Conservation (phyloP, 2,888 invertebrate species). For the Drosophila infuscata region DNA sequence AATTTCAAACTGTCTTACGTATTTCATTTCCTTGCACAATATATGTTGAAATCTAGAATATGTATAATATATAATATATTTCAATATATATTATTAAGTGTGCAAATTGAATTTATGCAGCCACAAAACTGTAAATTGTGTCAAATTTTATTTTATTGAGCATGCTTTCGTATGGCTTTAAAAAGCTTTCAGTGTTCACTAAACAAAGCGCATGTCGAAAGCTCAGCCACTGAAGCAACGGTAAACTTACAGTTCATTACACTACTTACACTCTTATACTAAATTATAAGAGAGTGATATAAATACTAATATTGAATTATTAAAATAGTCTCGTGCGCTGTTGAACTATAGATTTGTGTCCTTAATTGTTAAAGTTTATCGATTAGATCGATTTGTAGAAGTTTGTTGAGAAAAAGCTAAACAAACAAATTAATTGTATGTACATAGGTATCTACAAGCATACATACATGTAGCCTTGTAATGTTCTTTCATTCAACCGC, state of each 20-base stretch:
- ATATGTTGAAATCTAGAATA: neutral
- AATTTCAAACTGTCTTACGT: neutral
- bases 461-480: neutral
- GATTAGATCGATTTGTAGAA: neutral
- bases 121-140: conserved; percentile 33
- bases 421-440: neutral
- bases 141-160: conserved; percentile 11
- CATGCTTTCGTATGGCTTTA: conserved; percentile 12
- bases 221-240: conserved; percentile 4
- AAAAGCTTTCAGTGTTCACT: neutral
- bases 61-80: neutral
- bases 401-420: neutral
- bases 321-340: neutral
- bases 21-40: neutral
- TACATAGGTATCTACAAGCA: too few species aligned
- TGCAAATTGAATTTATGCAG: conserved; percentile 15
- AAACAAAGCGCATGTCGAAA: conserved; percentile 25
- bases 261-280: neutral
- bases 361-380: neutral
- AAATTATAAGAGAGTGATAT: neutral
- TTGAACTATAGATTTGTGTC: neutral
- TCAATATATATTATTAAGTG: neutral
- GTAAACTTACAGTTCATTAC: neutral
- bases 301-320: neutral
- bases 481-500: neutral